Base-by-base conservation (phyloP, 2,797 vertebrate genomes). In the Poeciliopsis infans region DNA sequence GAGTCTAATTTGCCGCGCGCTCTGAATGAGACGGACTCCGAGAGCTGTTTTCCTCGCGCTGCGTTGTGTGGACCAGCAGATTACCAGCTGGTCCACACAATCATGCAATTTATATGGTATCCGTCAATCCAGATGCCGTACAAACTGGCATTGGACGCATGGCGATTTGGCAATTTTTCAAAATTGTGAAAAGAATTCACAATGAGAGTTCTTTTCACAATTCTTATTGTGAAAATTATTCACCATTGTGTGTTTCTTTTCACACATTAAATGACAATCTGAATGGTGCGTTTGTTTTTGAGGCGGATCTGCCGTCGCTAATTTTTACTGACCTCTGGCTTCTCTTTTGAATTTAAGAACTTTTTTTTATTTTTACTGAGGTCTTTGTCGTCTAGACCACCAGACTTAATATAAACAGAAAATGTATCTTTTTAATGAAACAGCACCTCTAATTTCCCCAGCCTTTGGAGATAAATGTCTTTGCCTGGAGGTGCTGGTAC, bases 21-120 rank as follows among this genome's bases (percentile, higher is more conserved):
- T 53, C 49, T 53, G 39, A 80, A 80, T 78, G 55, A 85, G 45
- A 73, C 74, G 16, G 77, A 5, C 64, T 64, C 70, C 46, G 5
- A 53, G 45, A 46, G 7, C 23, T 0, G 13, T 0, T 45, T 53
- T 33, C 31, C 7, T 7, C 49, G 46, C 43, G n/a, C 20, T 59
- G n/a, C 59, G 53, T 75, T 59, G 23, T 28, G 59, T 45, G 39
- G 43, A 59, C 59, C n/a, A n/a, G n/a, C n/a, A n/a, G n/a, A n/a
- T n/a, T n/a, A n/a, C n/a, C n/a, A n/a, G n/a, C n/a, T n/a, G n/a
- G n/a, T n/a, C n/a, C n/a, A n/a, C n/a, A n/a, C n/a, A n/a, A n/a
- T n/a, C n/a, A n/a, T n/a, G 31, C 31, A 31, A 31, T 31, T 31
- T 31, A 31, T 31, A 31, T 31, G 31, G 31, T 31, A 31, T 31